Evolutionary conservation across 2,113 vertebrate genomes (phyloP).

Genomic region (Stercorarius parasiticus): DNA sequence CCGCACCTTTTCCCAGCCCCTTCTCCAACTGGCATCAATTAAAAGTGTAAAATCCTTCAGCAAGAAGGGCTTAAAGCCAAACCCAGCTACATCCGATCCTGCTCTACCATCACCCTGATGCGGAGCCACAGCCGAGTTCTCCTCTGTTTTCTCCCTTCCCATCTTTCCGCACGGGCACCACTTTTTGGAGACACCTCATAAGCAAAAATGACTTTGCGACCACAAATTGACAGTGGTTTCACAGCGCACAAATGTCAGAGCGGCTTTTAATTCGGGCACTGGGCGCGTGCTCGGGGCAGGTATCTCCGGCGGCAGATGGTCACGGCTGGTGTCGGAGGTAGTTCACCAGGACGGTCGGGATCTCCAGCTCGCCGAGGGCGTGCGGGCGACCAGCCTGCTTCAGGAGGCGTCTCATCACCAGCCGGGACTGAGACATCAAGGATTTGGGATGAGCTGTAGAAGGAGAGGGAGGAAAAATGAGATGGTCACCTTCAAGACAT

Average conservation of each 20-base stretch:
- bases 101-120: accelerated
- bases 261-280: accelerated
- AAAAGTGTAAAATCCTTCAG: background rate
- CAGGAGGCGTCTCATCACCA: conserved; percentile 78
- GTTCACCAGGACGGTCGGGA: conserved; percentile 81
- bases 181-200: background rate
- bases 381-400: conserved; percentile 22
- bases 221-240: background rate
- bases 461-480: background rate
- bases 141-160: background rate
- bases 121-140: background rate
- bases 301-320: background rate
- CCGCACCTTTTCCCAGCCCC: background rate
- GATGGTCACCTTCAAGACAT: background rate
- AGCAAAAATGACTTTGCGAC: background rate
- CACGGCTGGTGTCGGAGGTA: conserved; percentile 81
- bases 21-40: background rate
- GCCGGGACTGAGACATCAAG: conserved; percentile 87
- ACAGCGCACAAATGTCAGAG: accelerated
- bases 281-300: accelerated
- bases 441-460: conserved; percentile 83
- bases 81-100: background rate
- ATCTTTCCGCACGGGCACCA: accelerated
- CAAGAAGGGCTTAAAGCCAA: background rate
- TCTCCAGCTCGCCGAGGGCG: conserved; percentile 75